Conservation (phyloP, 2,888 invertebrate species). For the Carpatolechia fugitivella region DNA sequence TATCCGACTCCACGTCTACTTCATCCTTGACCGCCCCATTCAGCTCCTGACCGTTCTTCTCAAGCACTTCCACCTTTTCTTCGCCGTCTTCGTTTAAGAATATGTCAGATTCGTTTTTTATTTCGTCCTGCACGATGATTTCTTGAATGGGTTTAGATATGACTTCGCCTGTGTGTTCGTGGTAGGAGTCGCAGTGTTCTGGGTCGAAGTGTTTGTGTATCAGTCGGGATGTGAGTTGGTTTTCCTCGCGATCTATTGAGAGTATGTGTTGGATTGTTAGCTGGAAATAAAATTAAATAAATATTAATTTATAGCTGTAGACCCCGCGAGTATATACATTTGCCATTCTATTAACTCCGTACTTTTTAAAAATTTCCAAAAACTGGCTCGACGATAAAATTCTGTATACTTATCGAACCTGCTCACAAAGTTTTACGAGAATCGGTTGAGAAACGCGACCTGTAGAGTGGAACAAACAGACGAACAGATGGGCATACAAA, state of each 20-base stretch:
- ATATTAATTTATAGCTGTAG: background rate
- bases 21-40: slow-evolving; percentile 17
- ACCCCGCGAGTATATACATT: too few relatives aligned
- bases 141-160: background rate
- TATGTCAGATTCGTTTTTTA: slow-evolving; percentile 16
- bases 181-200: slow-evolving; percentile 34
- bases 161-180: slow-evolving; percentile 22
- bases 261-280: slow-evolving; percentile 44
- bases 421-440: too few relatives aligned
- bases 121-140: slow-evolving; percentile 17
- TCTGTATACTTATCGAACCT: too few relatives aligned
- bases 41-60: slow-evolving; percentile 21
- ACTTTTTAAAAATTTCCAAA: too few relatives aligned
- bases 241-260: slow-evolving; percentile 42
- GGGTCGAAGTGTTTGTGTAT: slow-evolving; percentile 25
- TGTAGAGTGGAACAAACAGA: too few relatives aligned
- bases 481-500: too few relatives aligned
- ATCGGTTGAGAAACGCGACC: too few relatives aligned
- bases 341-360: too few relatives aligned
- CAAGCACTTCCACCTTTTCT: slow-evolving; percentile 15
- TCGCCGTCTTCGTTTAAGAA: background rate
- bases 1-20: slow-evolving; percentile 27
- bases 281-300: slow-evolving; percentile 36
- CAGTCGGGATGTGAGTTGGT: slow-evolving; percentile 36
- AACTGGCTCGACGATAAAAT: too few relatives aligned